These are phyloP conservation scores for Halocynthia roretzi DNA, from an alignment of 23 tunicate genomes.

Conservation along the genomic window DNA sequence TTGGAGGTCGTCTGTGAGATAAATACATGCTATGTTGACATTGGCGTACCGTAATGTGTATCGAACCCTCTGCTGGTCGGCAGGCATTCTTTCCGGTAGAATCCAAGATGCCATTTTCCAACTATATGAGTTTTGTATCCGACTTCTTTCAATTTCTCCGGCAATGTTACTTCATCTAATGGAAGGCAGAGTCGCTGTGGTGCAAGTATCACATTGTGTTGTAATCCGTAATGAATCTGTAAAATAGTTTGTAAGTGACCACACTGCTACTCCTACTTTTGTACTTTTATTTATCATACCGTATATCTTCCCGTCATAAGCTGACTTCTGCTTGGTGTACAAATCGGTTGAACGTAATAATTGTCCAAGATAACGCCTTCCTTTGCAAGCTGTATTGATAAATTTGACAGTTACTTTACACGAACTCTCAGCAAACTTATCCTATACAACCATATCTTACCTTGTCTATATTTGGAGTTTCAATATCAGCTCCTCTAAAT, in stretches of 20 bases:
- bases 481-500: conserved; percentile 71
- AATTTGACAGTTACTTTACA: too few species aligned
- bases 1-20: background rate
- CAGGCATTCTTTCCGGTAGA: conserved; percentile 71
- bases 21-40: background rate
- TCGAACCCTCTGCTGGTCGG: conserved; percentile 93
- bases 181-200: conserved; percentile 82
- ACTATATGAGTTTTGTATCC: conserved; percentile 89
- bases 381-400: conserved; percentile 42
- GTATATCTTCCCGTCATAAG: conserved; percentile 97
- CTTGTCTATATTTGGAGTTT: conserved; percentile 89
- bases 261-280: too few species aligned
- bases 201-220: conserved; percentile 81
- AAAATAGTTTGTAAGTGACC: background rate
- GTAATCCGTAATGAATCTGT: conserved; percentile 81
- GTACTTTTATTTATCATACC: conserved; percentile 7
- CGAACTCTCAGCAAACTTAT: too few species aligned
- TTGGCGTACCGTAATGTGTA: conserved; percentile 62
- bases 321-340: conserved; percentile 93
- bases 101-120: conserved; percentile 99
- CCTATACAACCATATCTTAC: conserved; percentile 5
- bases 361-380: conserved; percentile 82
- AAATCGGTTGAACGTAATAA: conserved; percentile 96
- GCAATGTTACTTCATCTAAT: conserved; percentile 78
- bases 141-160: conserved; percentile 81